A percentile compares a stretch with the other conserved stretches of the same genome.
These are phyloP conservation scores for Armadillidium nasatum DNA, from an alignment of 1,140 invertebrate species.

Conservation along the genomic window DNA sequence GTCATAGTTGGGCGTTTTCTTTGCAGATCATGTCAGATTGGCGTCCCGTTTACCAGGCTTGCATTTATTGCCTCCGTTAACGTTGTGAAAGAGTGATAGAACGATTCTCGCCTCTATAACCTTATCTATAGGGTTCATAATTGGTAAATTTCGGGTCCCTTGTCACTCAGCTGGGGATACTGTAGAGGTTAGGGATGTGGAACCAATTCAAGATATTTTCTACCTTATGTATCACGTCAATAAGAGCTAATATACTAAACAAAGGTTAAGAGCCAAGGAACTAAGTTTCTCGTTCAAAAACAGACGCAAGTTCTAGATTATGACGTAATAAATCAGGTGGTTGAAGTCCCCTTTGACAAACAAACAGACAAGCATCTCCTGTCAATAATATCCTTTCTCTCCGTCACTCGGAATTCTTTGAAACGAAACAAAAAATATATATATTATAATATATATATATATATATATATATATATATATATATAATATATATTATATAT, in stretches of 20 bases:
- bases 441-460: neutral
- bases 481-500: neutral
- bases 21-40: constrained; percentile 7
- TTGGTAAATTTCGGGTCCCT: constrained; percentile 33
- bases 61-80: constrained; percentile 43
- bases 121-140: constrained; percentile 37
- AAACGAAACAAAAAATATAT: neutral
- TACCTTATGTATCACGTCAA: constrained; percentile 31
- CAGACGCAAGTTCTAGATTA: constrained; percentile 44
- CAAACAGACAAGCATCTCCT: constrained; percentile 43
- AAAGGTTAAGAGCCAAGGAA: constrained; percentile 36
- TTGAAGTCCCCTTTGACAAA: constrained; percentile 43
- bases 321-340: constrained; percentile 44
- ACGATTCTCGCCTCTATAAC: constrained; percentile 39
- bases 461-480: neutral
- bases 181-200: neutral
- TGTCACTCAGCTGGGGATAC: constrained; percentile 27
- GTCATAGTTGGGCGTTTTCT: constrained; percentile 7
- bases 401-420: constrained; percentile 32
- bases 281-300: constrained; percentile 43
- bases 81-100: constrained; percentile 22
- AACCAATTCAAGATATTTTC: constrained; percentile 34
- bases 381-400: constrained; percentile 40
- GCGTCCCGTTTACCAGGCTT: constrained; percentile 42
- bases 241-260: constrained; percentile 39